phyloP scores from a whole-genome alignment of 2,797 vertebrate genomes.

The Galago senegalensis region DNA sequence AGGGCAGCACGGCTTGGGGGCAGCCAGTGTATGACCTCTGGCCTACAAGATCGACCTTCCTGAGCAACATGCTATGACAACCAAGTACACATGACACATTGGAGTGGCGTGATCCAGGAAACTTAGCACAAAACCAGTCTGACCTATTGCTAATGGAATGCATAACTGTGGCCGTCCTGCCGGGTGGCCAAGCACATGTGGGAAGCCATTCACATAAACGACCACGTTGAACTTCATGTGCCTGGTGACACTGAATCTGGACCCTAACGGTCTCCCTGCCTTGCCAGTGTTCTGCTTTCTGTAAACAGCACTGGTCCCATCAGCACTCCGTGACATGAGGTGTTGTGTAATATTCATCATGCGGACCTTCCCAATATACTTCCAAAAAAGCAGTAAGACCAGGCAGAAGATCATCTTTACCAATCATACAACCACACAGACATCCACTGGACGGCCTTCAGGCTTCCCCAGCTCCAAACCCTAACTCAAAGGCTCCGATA shows the following conservation, averaged over 20 bases:
- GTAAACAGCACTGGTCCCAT: neutral
- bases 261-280: neutral
- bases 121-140: slow-evolving; percentile 56
- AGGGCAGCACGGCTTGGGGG: neutral
- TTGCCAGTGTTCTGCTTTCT: neutral
- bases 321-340: neutral
- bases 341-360: neutral
- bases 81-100: slow-evolving; percentile 68
- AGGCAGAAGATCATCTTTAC: neutral
- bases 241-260: neutral
- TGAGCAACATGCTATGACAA: slow-evolving; percentile 69
- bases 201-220: neutral
- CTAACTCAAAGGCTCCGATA: slow-evolving; percentile 17
- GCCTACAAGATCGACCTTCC: slow-evolving; percentile 59
- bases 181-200: neutral
- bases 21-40: slow-evolving; percentile 67
- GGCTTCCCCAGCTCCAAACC: neutral
- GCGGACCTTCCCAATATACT: neutral
- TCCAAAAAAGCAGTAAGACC: slow-evolving; percentile 21
- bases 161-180: neutral
- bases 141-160: slow-evolving; percentile 77
- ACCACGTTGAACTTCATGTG: neutral
- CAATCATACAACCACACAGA: slow-evolving; percentile 31
- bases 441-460: neutral
- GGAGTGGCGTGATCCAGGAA: slow-evolving; percentile 71